Evolutionary conservation across 2,888 invertebrate genomes (phyloP).

Genomic region (Hydrotaea diabolus): DNA sequence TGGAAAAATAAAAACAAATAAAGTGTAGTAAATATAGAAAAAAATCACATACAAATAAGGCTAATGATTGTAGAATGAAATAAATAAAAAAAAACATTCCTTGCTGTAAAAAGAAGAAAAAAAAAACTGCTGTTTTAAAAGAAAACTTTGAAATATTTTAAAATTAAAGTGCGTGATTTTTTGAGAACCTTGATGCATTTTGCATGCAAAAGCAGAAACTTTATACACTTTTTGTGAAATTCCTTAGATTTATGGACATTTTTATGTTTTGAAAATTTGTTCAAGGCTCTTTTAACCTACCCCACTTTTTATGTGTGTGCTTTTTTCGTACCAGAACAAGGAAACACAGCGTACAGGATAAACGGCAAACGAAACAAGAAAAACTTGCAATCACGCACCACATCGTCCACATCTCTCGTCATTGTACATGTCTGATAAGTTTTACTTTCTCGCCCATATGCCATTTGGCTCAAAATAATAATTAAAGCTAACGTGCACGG

Average conservation of each 20-base stretch:
- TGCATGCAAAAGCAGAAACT: background rate
- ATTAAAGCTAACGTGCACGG: constrained; percentile 23
- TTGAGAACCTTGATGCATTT: background rate
- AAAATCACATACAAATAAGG: background rate
- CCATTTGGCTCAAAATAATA: constrained; percentile 14
- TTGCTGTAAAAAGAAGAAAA: background rate
- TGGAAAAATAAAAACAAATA: constrained; percentile 24
- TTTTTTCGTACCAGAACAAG: constrained; percentile 52
- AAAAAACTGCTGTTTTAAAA: constrained; percentile 10
- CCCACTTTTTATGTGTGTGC: constrained; percentile 60
- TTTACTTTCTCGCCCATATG: constrained; percentile 8
- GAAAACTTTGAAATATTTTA: background rate
- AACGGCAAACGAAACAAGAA: constrained; percentile 33
- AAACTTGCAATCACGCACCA: constrained; percentile 39
- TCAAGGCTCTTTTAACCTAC: constrained; percentile 68
- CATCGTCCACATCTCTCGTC: constrained; percentile 1
- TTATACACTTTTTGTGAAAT: background rate
- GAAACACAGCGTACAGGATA: constrained; percentile 27
- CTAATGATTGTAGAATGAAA: constrained; percentile 12
- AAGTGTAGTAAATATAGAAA: background rate
- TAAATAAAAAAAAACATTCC: background rate
- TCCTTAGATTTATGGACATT: constrained; percentile 5
- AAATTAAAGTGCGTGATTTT: background rate
- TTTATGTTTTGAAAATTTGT: constrained; percentile 44
- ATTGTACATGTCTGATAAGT: constrained; percentile 20